Evolutionary conservation across 37 sponge, comb jelly and placozoan genomes (phyloP).

Genomic region (Mnemiopsis leidyi): DNA sequence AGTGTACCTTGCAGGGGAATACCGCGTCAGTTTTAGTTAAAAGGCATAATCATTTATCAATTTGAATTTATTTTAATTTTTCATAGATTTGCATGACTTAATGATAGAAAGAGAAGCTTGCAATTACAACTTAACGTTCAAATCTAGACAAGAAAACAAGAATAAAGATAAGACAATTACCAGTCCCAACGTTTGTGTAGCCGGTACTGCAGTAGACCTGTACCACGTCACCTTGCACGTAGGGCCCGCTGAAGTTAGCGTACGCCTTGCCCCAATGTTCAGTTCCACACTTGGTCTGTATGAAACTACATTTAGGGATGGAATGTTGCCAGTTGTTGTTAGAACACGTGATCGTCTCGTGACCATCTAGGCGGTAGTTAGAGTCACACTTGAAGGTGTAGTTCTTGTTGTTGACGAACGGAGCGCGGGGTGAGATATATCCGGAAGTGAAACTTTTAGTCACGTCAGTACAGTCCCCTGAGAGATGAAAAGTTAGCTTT

Average conservation of each 20-base stretch:
- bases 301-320: not conserved
- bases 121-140: no score
- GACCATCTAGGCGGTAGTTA: not conserved
- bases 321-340: not conserved
- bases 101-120: no score
- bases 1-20: not conserved
- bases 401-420: not conserved
- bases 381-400: not conserved
- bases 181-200: constrained; percentile 9
- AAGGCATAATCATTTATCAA: no score
- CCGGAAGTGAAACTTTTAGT: not conserved
- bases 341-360: not conserved
- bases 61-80: no score
- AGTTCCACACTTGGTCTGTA: not conserved
- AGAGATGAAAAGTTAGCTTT: not conserved
- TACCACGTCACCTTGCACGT: not conserved
- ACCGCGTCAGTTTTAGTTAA: not conserved
- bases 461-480: not conserved
- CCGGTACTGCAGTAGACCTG: not conserved
- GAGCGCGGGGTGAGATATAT: not conserved
- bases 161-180: no score
- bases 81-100: no score
- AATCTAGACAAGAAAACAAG: no score
- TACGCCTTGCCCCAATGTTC: constrained; percentile 43
- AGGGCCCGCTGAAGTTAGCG: not conserved